A percentile compares a stretch with the other conserved stretches of the same genome.
phyloP scores from a whole-genome alignment of 1,140 invertebrate species.

The Pararge aegeria region DNA sequence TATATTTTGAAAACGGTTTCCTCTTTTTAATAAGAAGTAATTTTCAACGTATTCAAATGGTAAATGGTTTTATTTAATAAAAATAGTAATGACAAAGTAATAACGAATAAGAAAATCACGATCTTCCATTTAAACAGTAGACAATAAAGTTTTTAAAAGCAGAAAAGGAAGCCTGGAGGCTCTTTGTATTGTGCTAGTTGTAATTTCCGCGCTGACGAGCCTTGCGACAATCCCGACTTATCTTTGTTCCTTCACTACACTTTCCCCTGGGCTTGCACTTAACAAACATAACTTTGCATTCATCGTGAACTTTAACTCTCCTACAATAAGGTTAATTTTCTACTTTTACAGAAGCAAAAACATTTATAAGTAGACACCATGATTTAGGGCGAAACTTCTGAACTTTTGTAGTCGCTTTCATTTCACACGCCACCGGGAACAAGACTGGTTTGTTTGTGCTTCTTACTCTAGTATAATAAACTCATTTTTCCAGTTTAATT shows the following conservation, averaged over 20 bases:
- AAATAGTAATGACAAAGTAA: too few relatives aligned
- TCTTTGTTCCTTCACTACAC: constrained; percentile 74
- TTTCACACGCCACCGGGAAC: constrained; percentile 57
- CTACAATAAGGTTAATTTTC: constrained; percentile 25
- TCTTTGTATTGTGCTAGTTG: constrained; percentile 66
- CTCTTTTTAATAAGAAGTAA: too few relatives aligned
- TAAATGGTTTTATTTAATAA: too few relatives aligned
- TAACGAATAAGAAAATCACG: background rate
- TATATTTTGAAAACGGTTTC: too few relatives aligned
- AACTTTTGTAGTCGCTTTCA: constrained; percentile 70
- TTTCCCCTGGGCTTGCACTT: constrained; percentile 60
- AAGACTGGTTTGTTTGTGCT: constrained; percentile 48
- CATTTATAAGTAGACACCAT: constrained; percentile 40
- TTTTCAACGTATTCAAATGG: too few relatives aligned
- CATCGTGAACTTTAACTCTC: constrained; percentile 23
- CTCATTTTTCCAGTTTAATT: constrained; percentile 24
- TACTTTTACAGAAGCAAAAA: constrained; percentile 2
- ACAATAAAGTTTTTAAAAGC: constrained; percentile 26
- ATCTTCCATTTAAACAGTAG: constrained; percentile 11
- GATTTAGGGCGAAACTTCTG: constrained; percentile 69
- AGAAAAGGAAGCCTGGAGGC: constrained; percentile 49
- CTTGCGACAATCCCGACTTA: constrained; percentile 72
- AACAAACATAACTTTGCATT: constrained; percentile 23
- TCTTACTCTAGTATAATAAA: constrained; percentile 19
- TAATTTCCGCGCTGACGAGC: constrained; percentile 67